phyloP scores from a whole-genome alignment of 2,797 vertebrate species.

The Vultur gryphus region DNA sequence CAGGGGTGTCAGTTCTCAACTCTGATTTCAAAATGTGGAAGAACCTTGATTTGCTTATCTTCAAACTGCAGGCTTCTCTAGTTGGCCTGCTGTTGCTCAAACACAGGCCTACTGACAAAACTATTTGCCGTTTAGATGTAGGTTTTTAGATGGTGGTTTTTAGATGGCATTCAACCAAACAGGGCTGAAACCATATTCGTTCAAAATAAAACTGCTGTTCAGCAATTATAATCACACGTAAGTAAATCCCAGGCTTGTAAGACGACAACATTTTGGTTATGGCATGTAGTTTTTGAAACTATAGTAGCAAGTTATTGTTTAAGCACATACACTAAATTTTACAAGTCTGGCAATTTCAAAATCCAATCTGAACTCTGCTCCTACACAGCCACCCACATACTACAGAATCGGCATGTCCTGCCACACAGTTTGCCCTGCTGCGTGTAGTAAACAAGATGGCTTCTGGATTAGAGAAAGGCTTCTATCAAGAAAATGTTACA shows the following conservation, averaged over 20 bases:
- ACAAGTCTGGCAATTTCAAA: neutral
- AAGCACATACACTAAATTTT: neutral
- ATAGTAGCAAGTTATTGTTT: neutral
- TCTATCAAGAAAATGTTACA: neutral
- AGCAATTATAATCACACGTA: neutral
- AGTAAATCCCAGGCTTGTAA: neutral
- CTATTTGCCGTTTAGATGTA: neutral
- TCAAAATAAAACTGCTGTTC: neutral
- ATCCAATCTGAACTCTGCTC: neutral
- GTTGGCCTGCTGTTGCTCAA: neutral
- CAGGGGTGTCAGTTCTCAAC: neutral
- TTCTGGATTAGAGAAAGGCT: neutral
- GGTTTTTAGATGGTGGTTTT: neutral
- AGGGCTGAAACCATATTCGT: neutral
- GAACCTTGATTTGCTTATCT: conserved; percentile 10
- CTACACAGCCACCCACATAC: neutral
- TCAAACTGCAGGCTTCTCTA: neutral
- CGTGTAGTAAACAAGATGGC: rapidly evolving
- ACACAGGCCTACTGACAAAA: neutral
- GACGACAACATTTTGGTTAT: neutral
- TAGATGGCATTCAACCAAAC: neutral
- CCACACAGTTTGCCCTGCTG: neutral
- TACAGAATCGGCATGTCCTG: neutral
- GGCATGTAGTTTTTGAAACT: neutral
- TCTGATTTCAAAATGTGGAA: neutral